phyloP scores from a whole-genome alignment of 2,888 invertebrate genomes.

The Drosophila demipolita region DNA sequence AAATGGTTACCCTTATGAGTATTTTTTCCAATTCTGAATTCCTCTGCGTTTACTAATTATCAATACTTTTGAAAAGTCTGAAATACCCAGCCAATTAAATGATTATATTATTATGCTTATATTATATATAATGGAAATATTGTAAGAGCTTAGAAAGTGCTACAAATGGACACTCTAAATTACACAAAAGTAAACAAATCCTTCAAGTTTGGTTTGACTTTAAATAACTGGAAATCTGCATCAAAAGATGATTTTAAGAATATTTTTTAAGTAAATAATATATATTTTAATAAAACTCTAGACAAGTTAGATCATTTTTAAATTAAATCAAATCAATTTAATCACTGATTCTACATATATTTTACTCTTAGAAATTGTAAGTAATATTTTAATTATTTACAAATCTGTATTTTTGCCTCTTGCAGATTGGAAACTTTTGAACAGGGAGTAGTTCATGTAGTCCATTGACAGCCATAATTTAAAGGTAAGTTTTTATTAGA shows the following conservation, averaged over 20 bases:
- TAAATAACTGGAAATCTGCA: not conserved
- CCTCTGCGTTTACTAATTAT: not conserved
- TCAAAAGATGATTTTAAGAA: not conserved
- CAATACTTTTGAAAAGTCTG: not conserved
- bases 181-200: not conserved
- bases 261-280: not conserved
- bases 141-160: not conserved
- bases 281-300: not conserved
- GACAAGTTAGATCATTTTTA: not conserved
- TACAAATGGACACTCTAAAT: not conserved
- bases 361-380: not conserved
- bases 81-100: no score
- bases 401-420: slow-evolving; percentile 2
- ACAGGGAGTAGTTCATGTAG: not conserved
- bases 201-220: not conserved
- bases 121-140: no score
- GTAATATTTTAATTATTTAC: not conserved
- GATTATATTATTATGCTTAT: no score
- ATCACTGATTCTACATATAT: not conserved
- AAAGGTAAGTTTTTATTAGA: slow-evolving; percentile 23
- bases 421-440: slow-evolving; percentile 35
- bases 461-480: slow-evolving; percentile 9
- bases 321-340: not conserved
- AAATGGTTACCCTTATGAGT: not conserved
- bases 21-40: not conserved